Evolutionary conservation across 2,797 vertebrate species (phyloP).

Genomic region (Phoxinus dragarum): DNA sequence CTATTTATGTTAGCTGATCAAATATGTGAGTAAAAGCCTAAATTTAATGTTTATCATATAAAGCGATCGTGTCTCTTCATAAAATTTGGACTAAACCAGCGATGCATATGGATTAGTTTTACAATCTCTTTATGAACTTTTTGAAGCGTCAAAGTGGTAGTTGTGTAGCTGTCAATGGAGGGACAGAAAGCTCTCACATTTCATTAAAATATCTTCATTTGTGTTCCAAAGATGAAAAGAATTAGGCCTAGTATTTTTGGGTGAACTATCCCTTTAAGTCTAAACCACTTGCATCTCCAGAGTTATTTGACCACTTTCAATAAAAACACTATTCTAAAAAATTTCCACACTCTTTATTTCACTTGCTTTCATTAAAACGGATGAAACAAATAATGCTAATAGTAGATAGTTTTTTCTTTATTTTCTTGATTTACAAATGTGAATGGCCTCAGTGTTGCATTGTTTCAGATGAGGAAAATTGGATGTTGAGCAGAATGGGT

Average conservation of each 20-base stretch:
- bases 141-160: background rate
- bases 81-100: too few species aligned
- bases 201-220: too few species aligned
- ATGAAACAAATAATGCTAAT: slow-evolving; percentile 11
- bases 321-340: background rate
- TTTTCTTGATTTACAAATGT: slow-evolving; percentile 37
- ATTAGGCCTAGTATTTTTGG: too few species aligned
- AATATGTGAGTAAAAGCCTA: too few species aligned
- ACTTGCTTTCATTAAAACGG: slow-evolving; percentile 18
- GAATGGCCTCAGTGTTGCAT: slow-evolving; percentile 55
- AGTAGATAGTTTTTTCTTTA: slow-evolving; percentile 32
- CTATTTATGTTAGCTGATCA: too few species aligned
- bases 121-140: too few species aligned
- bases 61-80: too few species aligned
- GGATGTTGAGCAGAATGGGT: slow-evolving; percentile 52
- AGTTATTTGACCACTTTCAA: background rate
- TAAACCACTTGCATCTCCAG: background rate
- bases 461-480: slow-evolving; percentile 58
- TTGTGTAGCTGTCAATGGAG: background rate
- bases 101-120: too few species aligned
- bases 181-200: background rate
- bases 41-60: too few species aligned
- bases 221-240: too few species aligned
- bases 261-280: too few species aligned
- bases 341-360: slow-evolving; percentile 8